A percentile compares a stretch with the other conserved stretches of the same genome.
These are phyloP conservation scores for Sebastes vulpes DNA, from an alignment of 2,797 vertebrate genomes.

Conservation along the genomic window DNA sequence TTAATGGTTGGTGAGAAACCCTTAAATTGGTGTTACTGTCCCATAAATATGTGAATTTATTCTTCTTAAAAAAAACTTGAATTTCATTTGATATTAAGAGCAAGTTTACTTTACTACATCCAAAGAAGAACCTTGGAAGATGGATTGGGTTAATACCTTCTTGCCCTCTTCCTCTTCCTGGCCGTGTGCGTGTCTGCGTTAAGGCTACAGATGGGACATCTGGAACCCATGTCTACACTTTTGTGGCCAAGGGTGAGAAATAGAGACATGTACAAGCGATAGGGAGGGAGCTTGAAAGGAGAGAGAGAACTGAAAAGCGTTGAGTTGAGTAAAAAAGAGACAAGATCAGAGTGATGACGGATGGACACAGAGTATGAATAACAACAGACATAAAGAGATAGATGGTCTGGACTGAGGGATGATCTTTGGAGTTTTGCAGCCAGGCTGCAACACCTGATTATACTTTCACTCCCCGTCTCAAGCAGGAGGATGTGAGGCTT, in stretches of 20 bases:
- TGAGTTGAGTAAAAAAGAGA: neutral
- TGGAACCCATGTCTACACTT: conserved; percentile 29
- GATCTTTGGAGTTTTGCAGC: conserved; percentile 18
- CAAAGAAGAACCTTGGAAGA: neutral
- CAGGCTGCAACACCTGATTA: conserved; percentile 58
- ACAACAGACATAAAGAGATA: conserved; percentile 15
- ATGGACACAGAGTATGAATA: conserved; percentile 17
- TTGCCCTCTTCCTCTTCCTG: neutral
- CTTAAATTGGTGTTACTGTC: neutral
- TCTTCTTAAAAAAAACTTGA: neutral
- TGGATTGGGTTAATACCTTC: neutral
- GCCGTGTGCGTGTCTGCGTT: conserved; percentile 3
- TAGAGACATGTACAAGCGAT: neutral
- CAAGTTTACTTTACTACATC: neutral
- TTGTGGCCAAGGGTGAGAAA: neutral
- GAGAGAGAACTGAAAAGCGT: neutral
- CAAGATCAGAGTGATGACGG: neutral
- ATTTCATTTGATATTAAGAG: neutral
- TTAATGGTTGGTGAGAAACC: neutral
- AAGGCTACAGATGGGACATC: conserved; percentile 44
- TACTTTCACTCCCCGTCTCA: conserved; percentile 55
- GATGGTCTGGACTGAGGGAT: conserved; percentile 21
- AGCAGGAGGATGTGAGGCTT: conserved; percentile 58
- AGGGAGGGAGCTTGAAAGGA: neutral
- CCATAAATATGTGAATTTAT: neutral